Evolutionary conservation across 2,888 invertebrate species (phyloP).

Genomic region (Iselma pallidipennis): DNA sequence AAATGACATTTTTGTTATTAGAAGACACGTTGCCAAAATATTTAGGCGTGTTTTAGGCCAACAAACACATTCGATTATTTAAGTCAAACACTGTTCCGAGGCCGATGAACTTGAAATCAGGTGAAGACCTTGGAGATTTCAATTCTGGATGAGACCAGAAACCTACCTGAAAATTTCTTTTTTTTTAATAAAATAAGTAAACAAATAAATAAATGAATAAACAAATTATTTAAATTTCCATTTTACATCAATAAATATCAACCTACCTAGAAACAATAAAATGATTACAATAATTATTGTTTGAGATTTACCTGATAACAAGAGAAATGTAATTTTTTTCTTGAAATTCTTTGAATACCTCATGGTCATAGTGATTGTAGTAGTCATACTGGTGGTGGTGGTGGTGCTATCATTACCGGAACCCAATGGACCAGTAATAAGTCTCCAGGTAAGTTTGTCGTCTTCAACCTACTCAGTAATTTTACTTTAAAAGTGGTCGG

Average conservation of each 20-base stretch:
- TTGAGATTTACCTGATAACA: too few species aligned
- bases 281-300: background rate
- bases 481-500: constrained; percentile 21
- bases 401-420: background rate
- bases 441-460: constrained; percentile 23
- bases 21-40: background rate
- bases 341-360: background rate
- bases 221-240: background rate
- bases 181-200: background rate
- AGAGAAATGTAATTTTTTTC: too few species aligned
- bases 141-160: constrained; percentile 7
- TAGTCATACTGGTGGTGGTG: too few species aligned
- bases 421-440: constrained; percentile 14
- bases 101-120: constrained; percentile 4
- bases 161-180: background rate
- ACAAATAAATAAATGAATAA: background rate
- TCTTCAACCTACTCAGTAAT: constrained; percentile 19
- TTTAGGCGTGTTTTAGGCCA: background rate
- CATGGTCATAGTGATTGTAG: background rate
- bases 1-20: too few species aligned
- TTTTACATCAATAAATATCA: background rate
- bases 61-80: background rate
- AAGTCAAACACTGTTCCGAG: background rate
- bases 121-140: constrained; percentile 7
- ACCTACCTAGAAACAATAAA: background rate